Evolutionary conservation across 2,113 vertebrate species (phyloP), one percentile per base, ranked within the genome.

Genomic region (Equus quagga): DNA sequence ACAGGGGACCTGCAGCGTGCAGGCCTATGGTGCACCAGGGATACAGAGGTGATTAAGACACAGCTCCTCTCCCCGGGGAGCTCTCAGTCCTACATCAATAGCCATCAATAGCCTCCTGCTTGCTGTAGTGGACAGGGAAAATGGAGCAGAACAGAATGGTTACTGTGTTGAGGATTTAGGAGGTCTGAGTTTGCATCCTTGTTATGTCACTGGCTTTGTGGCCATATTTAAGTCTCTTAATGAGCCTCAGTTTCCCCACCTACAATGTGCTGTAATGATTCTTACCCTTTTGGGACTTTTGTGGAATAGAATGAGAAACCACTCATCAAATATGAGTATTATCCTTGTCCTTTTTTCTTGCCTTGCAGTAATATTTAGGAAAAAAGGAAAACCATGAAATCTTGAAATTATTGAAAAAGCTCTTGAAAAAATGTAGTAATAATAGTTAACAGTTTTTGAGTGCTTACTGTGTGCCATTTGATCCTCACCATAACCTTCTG

Each of bases 381-480:
- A 54, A 62, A 95, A 87, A 56, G 11, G 31, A 81, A 87, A 78
- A 60, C 12, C 1, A 49, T 10, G 10, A 80, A 36, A 85, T 69
- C 49, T 76, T 78, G 76, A 72, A 75, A 91, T 93, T 51, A 75
- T 72, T 91, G 83, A 26, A 64, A 83, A 90, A 82, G 14, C n/a
- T 93, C 15, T 56, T 62, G 41, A 15, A 73, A 62, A 73, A 91
- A 36, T 23, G 18, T 3, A 44, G 41, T 72, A n/a, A 26, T 44
- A 44, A n/a, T 46, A 24, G 26, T 56, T 58, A 60, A 69, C 18
- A 49, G 18, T 51, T 86, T 54, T 51, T 54, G 79, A 81, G 24
- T 12, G 10, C 17, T 73, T n/a, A 28, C 19, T 12, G 9, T 14
- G 9, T 91, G 36, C 8, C 33, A 23, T 82, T 87, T 62, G 54